Evolutionary conservation across 2,113 vertebrate species (phyloP).

Genomic region (Phalacrocorax aristotelis): DNA sequence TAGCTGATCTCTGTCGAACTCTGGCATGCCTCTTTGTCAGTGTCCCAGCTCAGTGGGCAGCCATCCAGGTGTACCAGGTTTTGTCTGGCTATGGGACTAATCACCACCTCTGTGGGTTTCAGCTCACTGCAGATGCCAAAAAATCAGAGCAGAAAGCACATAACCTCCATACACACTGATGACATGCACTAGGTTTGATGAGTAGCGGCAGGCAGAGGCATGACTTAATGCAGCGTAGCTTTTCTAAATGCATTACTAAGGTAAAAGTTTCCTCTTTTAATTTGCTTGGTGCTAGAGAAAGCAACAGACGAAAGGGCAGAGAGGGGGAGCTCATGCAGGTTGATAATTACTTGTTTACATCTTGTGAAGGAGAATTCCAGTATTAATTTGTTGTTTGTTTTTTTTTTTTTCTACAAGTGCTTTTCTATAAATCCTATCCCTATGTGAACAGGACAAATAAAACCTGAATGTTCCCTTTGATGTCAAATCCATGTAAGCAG

Average conservation of each 20-base stretch:
- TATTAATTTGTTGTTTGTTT: not conserved
- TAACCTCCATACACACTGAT: not conserved
- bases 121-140: not conserved
- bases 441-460: not conserved
- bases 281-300: not conserved
- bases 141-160: not conserved
- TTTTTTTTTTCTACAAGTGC: not conserved
- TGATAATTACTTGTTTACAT: not conserved
- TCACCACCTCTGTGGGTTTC: not conserved
- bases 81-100: fast-evolving
- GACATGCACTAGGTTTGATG: not conserved
- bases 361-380: not conserved
- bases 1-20: fast-evolving
- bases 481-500: not conserved
- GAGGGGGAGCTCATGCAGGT: not conserved
- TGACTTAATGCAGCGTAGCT: not conserved
- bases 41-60: not conserved
- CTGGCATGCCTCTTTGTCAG: not conserved
- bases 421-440: not conserved
- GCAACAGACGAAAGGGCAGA: not conserved
- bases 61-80: fast-evolving
- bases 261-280: not conserved
- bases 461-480: not conserved
- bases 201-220: not conserved
- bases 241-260: not conserved